Evolutionary conservation across 2,797 vertebrate species (phyloP).

Genomic region (Cryptoblepharus egeriae): DNA sequence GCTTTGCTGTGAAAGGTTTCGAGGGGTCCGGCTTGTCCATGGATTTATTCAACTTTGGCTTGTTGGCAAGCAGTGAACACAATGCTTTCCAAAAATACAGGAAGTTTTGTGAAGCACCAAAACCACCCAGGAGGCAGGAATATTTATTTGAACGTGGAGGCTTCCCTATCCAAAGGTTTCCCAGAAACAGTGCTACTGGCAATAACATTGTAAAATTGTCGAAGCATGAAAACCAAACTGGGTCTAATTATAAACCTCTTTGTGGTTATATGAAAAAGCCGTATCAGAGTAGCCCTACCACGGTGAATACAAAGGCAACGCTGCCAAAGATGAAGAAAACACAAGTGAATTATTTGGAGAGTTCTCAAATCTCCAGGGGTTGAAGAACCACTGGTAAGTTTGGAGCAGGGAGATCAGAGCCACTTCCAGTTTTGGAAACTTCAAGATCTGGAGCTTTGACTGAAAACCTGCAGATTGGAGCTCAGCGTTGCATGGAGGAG

Average conservation of each 20-base stretch:
- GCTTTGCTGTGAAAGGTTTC: no score
- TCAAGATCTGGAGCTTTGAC: no score
- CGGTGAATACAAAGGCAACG: no score
- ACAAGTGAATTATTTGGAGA: not conserved
- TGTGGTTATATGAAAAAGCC: not conserved
- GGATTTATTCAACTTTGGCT: conserved; percentile 12
- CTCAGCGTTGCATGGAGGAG: no score
- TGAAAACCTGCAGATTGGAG: no score
- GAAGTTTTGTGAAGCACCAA: no score
- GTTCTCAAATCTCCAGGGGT: no score
- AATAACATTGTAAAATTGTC: no score
- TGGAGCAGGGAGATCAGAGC: no score
- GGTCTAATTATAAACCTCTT: not conserved
- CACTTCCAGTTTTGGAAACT: no score
- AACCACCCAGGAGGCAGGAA: conserved; percentile 7
- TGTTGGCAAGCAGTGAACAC: conserved; percentile 39
- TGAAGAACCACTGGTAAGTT: no score
- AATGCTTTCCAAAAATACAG: not conserved
- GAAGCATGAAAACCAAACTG: not conserved
- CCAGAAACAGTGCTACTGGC: not conserved
- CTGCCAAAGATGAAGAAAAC: not conserved
- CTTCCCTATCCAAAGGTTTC: not conserved
- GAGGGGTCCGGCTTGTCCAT: not conserved
- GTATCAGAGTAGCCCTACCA: not conserved
- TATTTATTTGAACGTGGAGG: conserved; percentile 37